Base-by-base conservation (phyloP, 2,888 invertebrate genomes). In the Cryptocephalus moraei region DNA sequence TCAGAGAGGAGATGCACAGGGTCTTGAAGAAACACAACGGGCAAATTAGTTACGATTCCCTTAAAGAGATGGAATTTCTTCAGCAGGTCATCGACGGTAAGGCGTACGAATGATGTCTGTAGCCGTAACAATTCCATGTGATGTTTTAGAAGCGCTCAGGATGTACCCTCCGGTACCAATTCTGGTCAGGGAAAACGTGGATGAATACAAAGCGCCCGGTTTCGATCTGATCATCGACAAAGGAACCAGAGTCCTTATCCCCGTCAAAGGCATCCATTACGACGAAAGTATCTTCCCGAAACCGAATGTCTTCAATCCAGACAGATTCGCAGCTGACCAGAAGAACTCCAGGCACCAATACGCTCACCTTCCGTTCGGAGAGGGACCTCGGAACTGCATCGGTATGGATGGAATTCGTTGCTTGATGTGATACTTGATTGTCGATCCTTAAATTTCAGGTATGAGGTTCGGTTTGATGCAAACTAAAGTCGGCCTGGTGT, bases 381-480 rank as follows among this genome's bases (percentile, higher is more conserved):
- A 56, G 47, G 57, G 57, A 8, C 56, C 54, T 9, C 48, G 57
- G 36, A 44, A 47, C 13, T 56, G 55, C 33, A 56, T 56, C 45
- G 55, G 55, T 56, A 44, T 31, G 47, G 6, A 22, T 22, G 6
- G 6, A 22, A 22, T 22, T 22, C 6, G 22, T 22, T 22, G 22
- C 22, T 22, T 6, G 2, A 22, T 22, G 6, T 4, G 22, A 22
- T 22, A 22, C 6, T 22, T 22, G 22, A 22, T 22, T 22, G 6
- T 22, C 22, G 6, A 6, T 22, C 3, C 22, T 2, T 22, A 22
- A 4, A 6, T 57, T 59, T 36, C 32, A 66, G 66, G 66, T 34
- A 45, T 57, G 34, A 56, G 65, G 33, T 63, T 66, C 50, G 67
- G 64, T 9, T 39, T 62, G 13, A 56, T 67, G 60, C 64, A 66